These are phyloP conservation scores for Acanthosepion esculentum DNA, from an alignment of 2,888 invertebrate species.

Conservation along the genomic window DNA sequence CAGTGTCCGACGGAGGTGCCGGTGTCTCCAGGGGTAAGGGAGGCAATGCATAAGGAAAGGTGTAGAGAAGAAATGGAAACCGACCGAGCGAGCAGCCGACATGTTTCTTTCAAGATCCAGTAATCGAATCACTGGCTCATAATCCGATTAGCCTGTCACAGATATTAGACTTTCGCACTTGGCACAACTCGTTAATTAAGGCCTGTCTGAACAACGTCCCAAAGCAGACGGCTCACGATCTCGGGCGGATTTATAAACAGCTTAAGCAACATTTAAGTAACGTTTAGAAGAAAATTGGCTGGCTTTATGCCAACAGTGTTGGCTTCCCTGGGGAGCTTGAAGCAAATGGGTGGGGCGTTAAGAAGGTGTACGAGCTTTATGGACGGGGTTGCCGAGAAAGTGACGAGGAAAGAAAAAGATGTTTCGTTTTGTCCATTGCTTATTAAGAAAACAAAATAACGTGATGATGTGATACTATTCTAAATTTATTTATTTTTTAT, in stretches of 20 bases:
- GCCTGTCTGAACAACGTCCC: conserved; percentile 37
- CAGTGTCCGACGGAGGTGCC: background rate
- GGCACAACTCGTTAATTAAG: conserved; percentile 2
- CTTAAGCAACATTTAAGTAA: conserved; percentile 39
- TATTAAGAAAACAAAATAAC: too few relatives aligned
- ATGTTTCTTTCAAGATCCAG: background rate
- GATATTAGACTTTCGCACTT: conserved; percentile 42
- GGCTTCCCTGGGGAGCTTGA: background rate
- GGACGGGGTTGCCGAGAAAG: too few relatives aligned
- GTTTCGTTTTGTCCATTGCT: too few relatives aligned
- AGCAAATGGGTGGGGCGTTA: background rate
- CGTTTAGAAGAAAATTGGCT: conserved; percentile 24
- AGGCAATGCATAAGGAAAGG: background rate
- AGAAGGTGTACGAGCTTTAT: too few relatives aligned
- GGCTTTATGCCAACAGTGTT: background rate
- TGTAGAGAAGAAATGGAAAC: background rate
- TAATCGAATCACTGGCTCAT: background rate
- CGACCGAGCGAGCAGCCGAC: background rate
- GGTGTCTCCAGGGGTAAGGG: background rate
- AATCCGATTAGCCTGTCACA: conserved; percentile 37
- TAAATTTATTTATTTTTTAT: too few relatives aligned
- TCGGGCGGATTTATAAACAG: conserved; percentile 43
- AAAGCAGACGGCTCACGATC: conserved; percentile 34
- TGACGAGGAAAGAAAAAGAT: too few relatives aligned
- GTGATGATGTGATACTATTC: too few relatives aligned